These are phyloP conservation scores for Epizoanthus ramosus DNA, from an alignment of 92 coral and sea anemone species.

Conservation along the genomic window DNA sequence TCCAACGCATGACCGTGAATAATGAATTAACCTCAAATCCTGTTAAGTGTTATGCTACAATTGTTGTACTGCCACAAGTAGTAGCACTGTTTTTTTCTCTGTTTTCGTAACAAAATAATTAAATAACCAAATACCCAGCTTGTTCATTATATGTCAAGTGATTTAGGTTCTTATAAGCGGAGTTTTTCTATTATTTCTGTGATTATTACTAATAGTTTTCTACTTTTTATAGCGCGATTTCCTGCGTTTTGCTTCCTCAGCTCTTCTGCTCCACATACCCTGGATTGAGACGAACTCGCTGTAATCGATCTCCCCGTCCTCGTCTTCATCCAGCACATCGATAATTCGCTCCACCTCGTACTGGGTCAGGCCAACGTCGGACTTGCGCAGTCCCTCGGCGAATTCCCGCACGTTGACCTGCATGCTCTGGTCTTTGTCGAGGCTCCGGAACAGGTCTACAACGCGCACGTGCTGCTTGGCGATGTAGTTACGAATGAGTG, in stretches of 20 bases:
- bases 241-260: constrained; percentile 44
- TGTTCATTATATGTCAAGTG: too few species aligned
- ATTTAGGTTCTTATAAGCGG: constrained; percentile 19
- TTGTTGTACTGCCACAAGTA: too few species aligned
- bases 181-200: not conserved
- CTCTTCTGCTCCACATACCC: constrained; percentile 65
- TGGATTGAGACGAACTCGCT: constrained; percentile 94
- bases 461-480: constrained; percentile 82
- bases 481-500: constrained; percentile 78
- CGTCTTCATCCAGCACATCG: constrained; percentile 76
- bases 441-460: constrained; percentile 76
- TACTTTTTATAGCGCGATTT: constrained; percentile 25
- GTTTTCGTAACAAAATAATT: too few species aligned
- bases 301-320: constrained; percentile 90
- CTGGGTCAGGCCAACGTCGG: constrained; percentile 81
- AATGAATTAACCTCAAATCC: too few species aligned
- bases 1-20: too few species aligned
- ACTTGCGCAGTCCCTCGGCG: constrained; percentile 81
- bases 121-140: too few species aligned
- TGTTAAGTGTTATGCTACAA: too few species aligned
- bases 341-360: constrained; percentile 83
- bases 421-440: constrained; percentile 89
- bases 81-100: too few species aligned
- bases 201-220: not conserved
- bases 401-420: constrained; percentile 87